Evolutionary conservation across 2,797 vertebrate species (phyloP).

Genomic region (Malurus splendens): DNA sequence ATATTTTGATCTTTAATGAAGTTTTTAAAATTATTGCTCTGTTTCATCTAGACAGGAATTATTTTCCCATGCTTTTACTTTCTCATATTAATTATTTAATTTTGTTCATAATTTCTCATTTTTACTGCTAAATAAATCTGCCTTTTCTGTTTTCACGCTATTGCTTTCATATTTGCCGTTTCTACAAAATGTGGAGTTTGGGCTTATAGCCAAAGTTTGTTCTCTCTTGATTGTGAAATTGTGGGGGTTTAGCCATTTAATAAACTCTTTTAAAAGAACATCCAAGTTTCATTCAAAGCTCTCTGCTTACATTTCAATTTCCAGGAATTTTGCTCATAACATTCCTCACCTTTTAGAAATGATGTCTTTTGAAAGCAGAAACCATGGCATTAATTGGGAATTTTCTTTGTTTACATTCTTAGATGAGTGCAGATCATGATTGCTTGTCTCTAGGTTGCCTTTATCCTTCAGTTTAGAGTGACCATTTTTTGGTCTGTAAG

Average conservation of each 20-base stretch:
- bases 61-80: neutral
- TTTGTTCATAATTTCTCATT: neutral
- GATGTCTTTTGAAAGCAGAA: neutral
- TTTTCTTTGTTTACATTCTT: neutral
- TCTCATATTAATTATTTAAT: neutral
- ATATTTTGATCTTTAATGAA: neutral
- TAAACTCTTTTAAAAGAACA: neutral
- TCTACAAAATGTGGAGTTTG: neutral
- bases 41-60: neutral
- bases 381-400: neutral
- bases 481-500: neutral
- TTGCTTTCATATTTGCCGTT: neutral
- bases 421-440: neutral
- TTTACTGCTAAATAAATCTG: neutral
- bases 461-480: neutral
- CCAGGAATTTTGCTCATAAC: neutral
- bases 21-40: neutral
- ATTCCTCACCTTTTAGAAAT: neutral
- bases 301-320: neutral
- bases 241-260: neutral
- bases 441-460: neutral
- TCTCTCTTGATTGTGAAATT: conserved; percentile 9
- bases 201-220: neutral
- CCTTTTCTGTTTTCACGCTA: neutral
- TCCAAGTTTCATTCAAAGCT: neutral